Evolutionary conservation across 2,113 vertebrate species (phyloP), one percentile per base, ranked within the genome.

Genomic region (Charadrius vociferus): DNA sequence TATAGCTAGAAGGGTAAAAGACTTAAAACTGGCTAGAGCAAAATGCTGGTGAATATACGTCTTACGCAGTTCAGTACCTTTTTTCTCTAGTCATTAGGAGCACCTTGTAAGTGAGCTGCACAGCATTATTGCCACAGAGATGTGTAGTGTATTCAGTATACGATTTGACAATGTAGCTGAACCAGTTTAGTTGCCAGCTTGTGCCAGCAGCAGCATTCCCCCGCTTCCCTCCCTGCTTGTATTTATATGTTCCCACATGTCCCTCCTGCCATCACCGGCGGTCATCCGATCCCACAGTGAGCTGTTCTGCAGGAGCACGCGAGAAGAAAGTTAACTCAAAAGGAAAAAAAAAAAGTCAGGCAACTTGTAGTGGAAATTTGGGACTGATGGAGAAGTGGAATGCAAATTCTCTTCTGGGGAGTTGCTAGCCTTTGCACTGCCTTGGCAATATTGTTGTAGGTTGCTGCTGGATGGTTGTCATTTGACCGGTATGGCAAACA

Each of bases 141-240:
- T 0, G 2, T n/a, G 55, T 62, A 27, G 24, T 0, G 1, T 59
- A 6, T 78, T 72, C 52, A 27, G n/a, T 26, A 5, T 61, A 13
- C 37, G 29, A 29, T 45, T 47, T 78, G 53, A 53, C 26, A 67
- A 11, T 7, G 47, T 49, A 49, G 73, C 52, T 61, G 59, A 49
- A 61, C 34, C 17, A 10, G 30, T 84, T 67, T 24, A 56, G 63
- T 58, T 71, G 63, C 49, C 78, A 63, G 70, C 32, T 63, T 43
- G 49, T 71, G 56, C 77, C 37, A 16, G 34, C 58, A 67, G 74
- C 45, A 80, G 74, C 39, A 26, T 81, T 81, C 37, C 37, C 24
- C 20, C 9, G 9, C 53, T 73, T 74, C 53, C 17, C 61, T 73
- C 75, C 67, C 39, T 73, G 61, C 53, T 73, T 16, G 3, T 45